Evolutionary conservation across 2,888 invertebrate species (phyloP), one percentile per base, ranked within the genome.

Genomic region (Hirtodrosophila trivittata): DNA sequence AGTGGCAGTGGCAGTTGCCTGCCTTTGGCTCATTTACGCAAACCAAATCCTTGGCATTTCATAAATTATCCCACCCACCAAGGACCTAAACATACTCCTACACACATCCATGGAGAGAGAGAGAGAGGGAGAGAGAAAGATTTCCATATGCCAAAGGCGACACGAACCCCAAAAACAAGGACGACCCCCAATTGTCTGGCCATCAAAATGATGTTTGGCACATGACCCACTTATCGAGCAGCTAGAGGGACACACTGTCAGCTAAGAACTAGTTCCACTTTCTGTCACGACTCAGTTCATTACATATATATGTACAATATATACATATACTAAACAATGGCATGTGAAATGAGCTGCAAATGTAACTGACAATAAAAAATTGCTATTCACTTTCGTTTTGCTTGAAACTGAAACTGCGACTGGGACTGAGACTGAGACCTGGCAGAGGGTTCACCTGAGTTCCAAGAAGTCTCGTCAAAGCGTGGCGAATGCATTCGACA

Each of bases 401-500:
- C 43, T 4, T 39, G 33, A 38, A 51, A 55, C 33, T 26, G 50
- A 42, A 45, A 26, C n/a, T n/a, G n/a, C n/a, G n/a, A n/a, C n/a
- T n/a, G n/a, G n/a, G n/a, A n/a, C n/a, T n/a, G n/a, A 5, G 2
- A 21, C 18, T 5, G 5, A 21, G 5, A 52, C 51, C 62, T 49
- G 54, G n/a, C 10, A 12, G 9, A 1, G 14, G 12, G 33, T 10
- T 13, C n/a, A n/a, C n/a, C n/a, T n/a, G 28, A 18, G 8, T 54
- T 46, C 50, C 60, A 32, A 43, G 74, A 69, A 69, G 38, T 6
- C 50, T 45, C n/a, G 57, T 66, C 54, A 30, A 35, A 38, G 65
- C 70, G 54, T 81, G 47, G 37, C 66, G 35, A 81, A 81, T 77
- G 69, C 51, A 73, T 60, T 66, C 10, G 46, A 28, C 43, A 59